These are phyloP conservation scores for Epirrhoe tristata DNA, from an alignment of 2,888 invertebrate species.

Conservation along the genomic window DNA sequence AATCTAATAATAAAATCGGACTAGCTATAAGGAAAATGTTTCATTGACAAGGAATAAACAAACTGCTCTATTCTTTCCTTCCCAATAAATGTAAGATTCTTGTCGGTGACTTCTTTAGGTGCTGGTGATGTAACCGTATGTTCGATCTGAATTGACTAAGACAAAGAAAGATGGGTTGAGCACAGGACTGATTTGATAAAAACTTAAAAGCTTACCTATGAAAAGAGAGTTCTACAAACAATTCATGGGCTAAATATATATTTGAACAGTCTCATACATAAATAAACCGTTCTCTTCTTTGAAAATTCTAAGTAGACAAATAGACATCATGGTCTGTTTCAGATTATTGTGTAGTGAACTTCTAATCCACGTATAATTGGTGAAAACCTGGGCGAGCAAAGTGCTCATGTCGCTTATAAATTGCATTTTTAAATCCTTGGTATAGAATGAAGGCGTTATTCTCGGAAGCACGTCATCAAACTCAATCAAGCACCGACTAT, in stretches of 20 bases:
- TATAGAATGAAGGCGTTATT: conserved; percentile 49
- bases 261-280: too few species aligned
- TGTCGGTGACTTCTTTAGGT: conserved; percentile 3
- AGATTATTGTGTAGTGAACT: too few species aligned
- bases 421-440: conserved; percentile 38
- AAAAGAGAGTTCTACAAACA: too few species aligned
- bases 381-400: conserved; percentile 1
- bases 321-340: too few species aligned
- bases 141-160: background rate
- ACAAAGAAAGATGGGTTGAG: background rate
- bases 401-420: conserved; percentile 1
- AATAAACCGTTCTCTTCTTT: too few species aligned
- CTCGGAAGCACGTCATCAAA: conserved; percentile 50
- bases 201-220: too few species aligned
- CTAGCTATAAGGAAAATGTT: conserved; percentile 74
- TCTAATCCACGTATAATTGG: background rate
- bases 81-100: conserved; percentile 53
- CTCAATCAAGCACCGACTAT: conserved; percentile 54
- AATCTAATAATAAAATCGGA: conserved; percentile 77
- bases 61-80: conserved; percentile 61
- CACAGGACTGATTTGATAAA: too few species aligned
- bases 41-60: conserved; percentile 77
- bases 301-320: too few species aligned
- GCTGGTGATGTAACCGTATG: background rate
- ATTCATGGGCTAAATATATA: too few species aligned